These are phyloP conservation scores for Sipha maydis DNA, from an alignment of 2,888 invertebrate genomes.

Conservation along the genomic window DNA sequence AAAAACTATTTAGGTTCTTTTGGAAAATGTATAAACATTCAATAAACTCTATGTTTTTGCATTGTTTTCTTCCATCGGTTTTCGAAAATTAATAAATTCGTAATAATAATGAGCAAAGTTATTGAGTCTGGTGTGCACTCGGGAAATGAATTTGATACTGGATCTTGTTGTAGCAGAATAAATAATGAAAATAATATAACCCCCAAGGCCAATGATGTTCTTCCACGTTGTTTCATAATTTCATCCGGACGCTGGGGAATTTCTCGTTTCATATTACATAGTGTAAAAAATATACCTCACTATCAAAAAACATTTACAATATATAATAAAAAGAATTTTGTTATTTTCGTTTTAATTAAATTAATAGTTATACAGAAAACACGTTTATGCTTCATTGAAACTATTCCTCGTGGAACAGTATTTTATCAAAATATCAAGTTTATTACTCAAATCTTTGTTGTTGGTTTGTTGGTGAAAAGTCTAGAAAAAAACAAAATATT, in stretches of 20 bases:
- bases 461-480: neutral
- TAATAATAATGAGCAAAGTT: constrained; percentile 49
- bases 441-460: neutral
- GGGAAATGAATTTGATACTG: constrained; percentile 56
- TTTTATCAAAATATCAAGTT: too few species aligned
- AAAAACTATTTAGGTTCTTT: neutral
- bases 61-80: constrained; percentile 10
- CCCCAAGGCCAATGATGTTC: constrained; percentile 47
- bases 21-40: constrained; percentile 11
- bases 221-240: constrained; percentile 41
- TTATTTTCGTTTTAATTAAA: neutral
- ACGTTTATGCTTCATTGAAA: neutral
- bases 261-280: constrained; percentile 35
- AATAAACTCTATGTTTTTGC: constrained; percentile 29
- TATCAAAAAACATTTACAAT: constrained; percentile 14
- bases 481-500: neutral
- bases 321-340: neutral
- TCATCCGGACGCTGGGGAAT: constrained; percentile 40
- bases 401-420: neutral
- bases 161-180: constrained; percentile 45
- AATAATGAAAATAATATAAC: constrained; percentile 54
- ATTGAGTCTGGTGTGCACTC: constrained; percentile 42
- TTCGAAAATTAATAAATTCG: constrained; percentile 55
- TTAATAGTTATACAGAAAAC: neutral
- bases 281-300: constrained; percentile 2